phyloP scores from a whole-genome alignment of 2,888 invertebrate species.

The Hedya salicella region DNA sequence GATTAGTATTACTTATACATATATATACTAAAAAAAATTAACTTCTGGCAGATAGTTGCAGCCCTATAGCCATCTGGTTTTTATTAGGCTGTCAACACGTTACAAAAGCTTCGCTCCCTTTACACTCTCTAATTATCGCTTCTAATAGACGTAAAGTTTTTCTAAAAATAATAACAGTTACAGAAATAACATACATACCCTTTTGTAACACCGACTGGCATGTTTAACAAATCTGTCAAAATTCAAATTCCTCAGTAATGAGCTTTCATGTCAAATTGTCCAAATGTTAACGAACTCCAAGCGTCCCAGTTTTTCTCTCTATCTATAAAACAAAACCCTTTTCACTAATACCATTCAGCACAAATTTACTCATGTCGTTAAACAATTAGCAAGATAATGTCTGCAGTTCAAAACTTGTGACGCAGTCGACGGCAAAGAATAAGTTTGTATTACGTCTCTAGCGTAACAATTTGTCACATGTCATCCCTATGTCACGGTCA shows the following conservation, averaged over 20 bases:
- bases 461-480: slow-evolving; percentile 36
- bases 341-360: background rate
- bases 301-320: slow-evolving; percentile 17
- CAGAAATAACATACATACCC: background rate
- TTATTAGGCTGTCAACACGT: background rate
- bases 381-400: background rate
- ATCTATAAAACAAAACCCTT: slow-evolving; percentile 26
- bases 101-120: background rate
- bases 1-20: too few species aligned
- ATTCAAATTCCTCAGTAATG: slow-evolving; percentile 9
- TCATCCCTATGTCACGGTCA: slow-evolving; percentile 39
- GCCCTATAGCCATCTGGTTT: background rate
- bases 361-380: background rate
- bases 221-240: slow-evolving; percentile 29
- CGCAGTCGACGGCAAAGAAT: background rate
- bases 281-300: slow-evolving; percentile 22
- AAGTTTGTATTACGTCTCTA: background rate
- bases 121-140: background rate
- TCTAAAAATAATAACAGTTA: slow-evolving; percentile 2
- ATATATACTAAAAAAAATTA: too few species aligned
- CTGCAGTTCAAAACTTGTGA: background rate
- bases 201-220: slow-evolving; percentile 1
- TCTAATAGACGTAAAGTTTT: background rate
- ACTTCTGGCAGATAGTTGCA: too few species aligned
- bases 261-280: slow-evolving; percentile 18